These are phyloP conservation scores for Philhelius pedissequus DNA, from an alignment of 2,888 invertebrate species.

Conservation along the genomic window DNA sequence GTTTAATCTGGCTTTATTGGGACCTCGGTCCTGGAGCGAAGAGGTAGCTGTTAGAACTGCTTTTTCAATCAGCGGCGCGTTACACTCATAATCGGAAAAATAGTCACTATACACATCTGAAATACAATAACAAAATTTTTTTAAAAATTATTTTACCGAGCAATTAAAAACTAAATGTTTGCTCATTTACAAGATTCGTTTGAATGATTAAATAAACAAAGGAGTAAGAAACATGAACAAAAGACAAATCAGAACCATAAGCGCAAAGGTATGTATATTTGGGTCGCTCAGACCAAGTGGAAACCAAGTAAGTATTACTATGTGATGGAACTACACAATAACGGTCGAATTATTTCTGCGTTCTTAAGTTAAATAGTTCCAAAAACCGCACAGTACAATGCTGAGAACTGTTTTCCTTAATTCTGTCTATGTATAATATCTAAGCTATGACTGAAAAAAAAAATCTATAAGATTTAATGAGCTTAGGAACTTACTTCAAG, in stretches of 20 bases:
- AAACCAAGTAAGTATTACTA: constrained; percentile 61
- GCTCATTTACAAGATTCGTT: not conserved
- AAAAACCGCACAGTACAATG: not conserved
- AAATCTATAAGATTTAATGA: constrained; percentile 49
- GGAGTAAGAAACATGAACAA: constrained; percentile 6
- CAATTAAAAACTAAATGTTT: not conserved
- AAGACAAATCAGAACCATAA: constrained; percentile 9
- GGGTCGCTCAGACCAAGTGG: constrained; percentile 60
- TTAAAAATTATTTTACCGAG: not conserved
- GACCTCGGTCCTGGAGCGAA: constrained; percentile 88
- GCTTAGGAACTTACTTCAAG: constrained; percentile 50
- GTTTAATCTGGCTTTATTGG: constrained; percentile 91
- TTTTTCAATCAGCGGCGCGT: constrained; percentile 86
- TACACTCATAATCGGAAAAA: constrained; percentile 86
- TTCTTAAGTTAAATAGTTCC: constrained; percentile 6
- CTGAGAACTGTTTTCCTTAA: not conserved
- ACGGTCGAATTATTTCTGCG: constrained; percentile 37
- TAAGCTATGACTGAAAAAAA: constrained; percentile 10
- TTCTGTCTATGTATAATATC: constrained; percentile 3
- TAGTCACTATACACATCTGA: constrained; percentile 76
- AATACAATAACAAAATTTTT: constrained; percentile 64
- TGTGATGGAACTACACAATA: constrained; percentile 43
- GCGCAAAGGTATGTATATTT: constrained; percentile 20
- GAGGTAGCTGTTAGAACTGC: constrained; percentile 90
- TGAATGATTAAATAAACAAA: not conserved